Evolutionary conservation across 2,113 vertebrate genomes (phyloP).

Genomic region (Tinamus guttatus): DNA sequence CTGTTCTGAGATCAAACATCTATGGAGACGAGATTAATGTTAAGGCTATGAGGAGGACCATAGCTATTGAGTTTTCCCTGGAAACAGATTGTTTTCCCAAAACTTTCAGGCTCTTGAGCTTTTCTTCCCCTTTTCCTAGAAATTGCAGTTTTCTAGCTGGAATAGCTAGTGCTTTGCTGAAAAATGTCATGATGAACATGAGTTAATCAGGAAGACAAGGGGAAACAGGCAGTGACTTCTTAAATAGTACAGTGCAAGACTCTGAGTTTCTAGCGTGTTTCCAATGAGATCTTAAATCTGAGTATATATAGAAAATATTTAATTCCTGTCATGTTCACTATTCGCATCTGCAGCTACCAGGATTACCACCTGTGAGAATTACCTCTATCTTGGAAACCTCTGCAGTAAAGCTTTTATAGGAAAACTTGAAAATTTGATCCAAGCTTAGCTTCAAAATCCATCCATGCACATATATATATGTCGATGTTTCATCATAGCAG

Average conservation of each 20-base stretch:
- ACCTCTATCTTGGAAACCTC: neutral
- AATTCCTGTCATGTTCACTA: neutral
- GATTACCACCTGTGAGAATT: neutral
- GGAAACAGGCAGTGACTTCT: neutral
- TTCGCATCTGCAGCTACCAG: neutral
- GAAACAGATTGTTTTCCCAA: neutral
- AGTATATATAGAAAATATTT: neutral
- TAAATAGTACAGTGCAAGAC: neutral
- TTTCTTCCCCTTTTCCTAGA: neutral
- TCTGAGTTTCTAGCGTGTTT: neutral
- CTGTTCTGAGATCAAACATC: neutral
- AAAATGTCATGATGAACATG: neutral
- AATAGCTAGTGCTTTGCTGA: neutral
- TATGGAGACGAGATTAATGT: neutral
- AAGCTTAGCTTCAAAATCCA: neutral
- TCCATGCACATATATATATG: neutral
- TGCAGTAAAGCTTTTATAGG: neutral
- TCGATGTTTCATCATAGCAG: neutral
- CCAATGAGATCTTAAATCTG: neutral
- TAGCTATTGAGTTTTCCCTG: neutral
- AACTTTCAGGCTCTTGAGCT: neutral
- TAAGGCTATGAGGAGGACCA: neutral
- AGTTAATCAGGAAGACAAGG: neutral
- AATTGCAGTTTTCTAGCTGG: neutral
- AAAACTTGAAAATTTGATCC: neutral